A percentile compares a stretch with the other conserved stretches of the same genome.
These are phyloP conservation scores for Enteromius viviparus DNA, from an alignment of 2,797 vertebrate species.

Conservation along the genomic window DNA sequence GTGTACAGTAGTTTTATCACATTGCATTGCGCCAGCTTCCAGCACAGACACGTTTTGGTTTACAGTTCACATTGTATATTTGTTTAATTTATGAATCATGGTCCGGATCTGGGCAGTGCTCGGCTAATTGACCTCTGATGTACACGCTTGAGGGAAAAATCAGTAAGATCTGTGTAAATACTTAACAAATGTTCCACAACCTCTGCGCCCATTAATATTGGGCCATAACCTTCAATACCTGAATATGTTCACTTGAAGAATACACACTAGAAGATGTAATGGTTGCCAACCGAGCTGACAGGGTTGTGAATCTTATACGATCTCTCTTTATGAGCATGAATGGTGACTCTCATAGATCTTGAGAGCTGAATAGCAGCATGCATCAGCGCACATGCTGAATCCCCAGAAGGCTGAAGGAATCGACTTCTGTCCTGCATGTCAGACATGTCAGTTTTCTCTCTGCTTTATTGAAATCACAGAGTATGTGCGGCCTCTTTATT, in stretches of 20 bases:
- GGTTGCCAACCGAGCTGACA: background rate
- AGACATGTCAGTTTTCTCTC: conserved; percentile 60
- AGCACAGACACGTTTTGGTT: background rate
- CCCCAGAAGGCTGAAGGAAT: conserved; percentile 27
- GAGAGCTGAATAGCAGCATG: conserved; percentile 35
- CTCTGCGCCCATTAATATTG: background rate
- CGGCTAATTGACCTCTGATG: background rate
- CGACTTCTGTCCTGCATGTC: conserved; percentile 52
- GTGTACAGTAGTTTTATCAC: conserved; percentile 15
- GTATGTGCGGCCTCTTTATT: conserved; percentile 72
- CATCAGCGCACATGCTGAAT: conserved; percentile 27
- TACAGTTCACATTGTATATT: background rate
- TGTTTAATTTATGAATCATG: background rate
- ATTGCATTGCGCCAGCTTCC: no score
- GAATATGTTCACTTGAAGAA: conserved; percentile 33
- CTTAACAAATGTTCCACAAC: background rate
- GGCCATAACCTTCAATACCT: conserved; percentile 2
- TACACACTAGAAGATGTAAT: conserved; percentile 12
- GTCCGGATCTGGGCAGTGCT: background rate
- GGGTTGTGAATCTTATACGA: conserved; percentile 12
- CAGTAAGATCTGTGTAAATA: background rate
- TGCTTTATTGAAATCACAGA: conserved; percentile 66
- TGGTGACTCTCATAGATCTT: conserved; percentile 34
- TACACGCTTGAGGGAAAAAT: background rate
- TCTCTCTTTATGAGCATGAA: conserved; percentile 42